A percentile compares a stretch with the other conserved stretches of the same genome.
These are phyloP conservation scores for Zosterops lateralis DNA, from an alignment of 2,113 vertebrate genomes.

Conservation along the genomic window DNA sequence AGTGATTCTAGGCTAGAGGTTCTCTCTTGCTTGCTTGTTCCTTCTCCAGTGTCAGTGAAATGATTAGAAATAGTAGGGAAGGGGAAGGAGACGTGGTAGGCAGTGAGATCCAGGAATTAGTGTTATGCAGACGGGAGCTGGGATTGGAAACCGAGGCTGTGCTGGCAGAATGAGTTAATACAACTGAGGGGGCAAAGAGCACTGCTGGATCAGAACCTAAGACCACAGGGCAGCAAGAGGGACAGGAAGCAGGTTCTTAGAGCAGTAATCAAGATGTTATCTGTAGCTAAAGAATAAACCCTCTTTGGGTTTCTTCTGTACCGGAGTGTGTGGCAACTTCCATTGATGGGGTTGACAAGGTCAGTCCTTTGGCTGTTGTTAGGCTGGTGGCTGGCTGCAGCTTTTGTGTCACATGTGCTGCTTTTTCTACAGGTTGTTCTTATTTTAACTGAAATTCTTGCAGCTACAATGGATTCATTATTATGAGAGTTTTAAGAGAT, in stretches of 20 bases:
- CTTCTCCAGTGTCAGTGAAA: not conserved
- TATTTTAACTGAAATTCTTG: not conserved
- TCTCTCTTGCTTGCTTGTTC: not conserved
- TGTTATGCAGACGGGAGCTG: not conserved
- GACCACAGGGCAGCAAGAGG: not conserved
- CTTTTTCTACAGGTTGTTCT: not conserved
- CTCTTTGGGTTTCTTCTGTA: not conserved
- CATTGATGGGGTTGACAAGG: not conserved
- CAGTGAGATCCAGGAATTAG: not conserved
- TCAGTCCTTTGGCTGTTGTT: not conserved
- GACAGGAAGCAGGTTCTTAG: not conserved
- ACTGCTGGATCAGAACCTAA: not conserved
- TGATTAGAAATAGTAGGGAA: not conserved
- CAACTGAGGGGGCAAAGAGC: not conserved
- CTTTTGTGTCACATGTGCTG: not conserved
- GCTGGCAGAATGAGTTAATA: not conserved
- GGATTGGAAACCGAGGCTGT: not conserved
- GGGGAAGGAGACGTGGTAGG: accelerated
- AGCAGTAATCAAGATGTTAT: not conserved
- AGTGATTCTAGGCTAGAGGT: not conserved
- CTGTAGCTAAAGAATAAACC: not conserved
- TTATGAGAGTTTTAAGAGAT: not conserved
- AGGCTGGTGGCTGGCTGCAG: not conserved
- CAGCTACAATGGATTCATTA: not conserved
- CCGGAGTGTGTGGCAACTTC: not conserved